Percentiles rank a stretch among this genome's conserved stretches.
Evolutionary conservation across 1,140 invertebrate species (phyloP).

Genomic region (Drosophila repletoides): DNA sequence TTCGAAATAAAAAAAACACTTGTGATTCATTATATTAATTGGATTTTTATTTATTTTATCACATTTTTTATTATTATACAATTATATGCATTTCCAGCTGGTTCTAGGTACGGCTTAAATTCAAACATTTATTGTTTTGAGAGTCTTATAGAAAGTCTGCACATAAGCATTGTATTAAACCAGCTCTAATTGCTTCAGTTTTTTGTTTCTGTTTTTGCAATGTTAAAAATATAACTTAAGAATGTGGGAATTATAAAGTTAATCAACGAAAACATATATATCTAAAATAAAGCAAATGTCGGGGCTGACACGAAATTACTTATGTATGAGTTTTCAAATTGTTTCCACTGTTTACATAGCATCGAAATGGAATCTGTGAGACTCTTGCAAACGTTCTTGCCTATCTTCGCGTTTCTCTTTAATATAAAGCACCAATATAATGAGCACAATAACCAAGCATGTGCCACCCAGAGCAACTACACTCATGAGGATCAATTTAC

Average conservation of each 20-base stretch:
- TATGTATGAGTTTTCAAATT: not conserved
- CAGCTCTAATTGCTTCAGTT: not conserved
- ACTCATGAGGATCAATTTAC: slow-evolving; percentile 95
- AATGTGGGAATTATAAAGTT: slow-evolving; percentile 8
- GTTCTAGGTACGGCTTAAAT: slow-evolving; percentile 9
- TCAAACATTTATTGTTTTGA: not conserved
- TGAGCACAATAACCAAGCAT: slow-evolving; percentile 91
- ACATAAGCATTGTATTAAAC: not conserved
- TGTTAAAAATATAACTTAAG: slow-evolving; percentile 1
- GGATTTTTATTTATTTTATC: slow-evolving; percentile 45
- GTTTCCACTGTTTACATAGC: slow-evolving; percentile 85
- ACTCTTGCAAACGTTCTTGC: slow-evolving; percentile 93
- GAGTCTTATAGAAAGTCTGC: slow-evolving; percentile 21
- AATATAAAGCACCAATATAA: slow-evolving; percentile 95
- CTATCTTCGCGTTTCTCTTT: slow-evolving; percentile 96
- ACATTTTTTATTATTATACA: slow-evolving; percentile 57
- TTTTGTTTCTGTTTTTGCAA: not conserved
- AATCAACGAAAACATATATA: slow-evolving; percentile 28
- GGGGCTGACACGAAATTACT: slow-evolving; percentile 23
- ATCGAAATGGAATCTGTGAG: slow-evolving; percentile 93
- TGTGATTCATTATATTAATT: slow-evolving; percentile 19
- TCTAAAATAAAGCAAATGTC: slow-evolving; percentile 34
- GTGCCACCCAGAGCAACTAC: slow-evolving; percentile 94
- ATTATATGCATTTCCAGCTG: slow-evolving; percentile 10
- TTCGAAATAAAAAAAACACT: not conserved